Percentiles rank a stretch among this genome's conserved stretches.
Conservation (phyloP, 2,797 vertebrate genomes). For the Enteromius thamalakanensis region DNA sequence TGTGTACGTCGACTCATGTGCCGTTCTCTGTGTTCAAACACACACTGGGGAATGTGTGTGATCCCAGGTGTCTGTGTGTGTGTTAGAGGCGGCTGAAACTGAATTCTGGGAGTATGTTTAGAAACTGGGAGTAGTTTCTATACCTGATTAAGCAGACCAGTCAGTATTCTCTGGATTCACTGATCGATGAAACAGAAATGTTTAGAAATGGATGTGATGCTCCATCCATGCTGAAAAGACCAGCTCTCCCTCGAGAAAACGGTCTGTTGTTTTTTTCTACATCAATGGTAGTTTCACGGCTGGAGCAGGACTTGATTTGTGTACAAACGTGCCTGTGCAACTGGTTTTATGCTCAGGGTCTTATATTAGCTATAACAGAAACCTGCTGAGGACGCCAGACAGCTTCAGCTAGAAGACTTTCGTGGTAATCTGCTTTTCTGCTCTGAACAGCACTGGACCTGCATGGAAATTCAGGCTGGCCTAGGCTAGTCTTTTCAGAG, state of each 20-base stretch:
- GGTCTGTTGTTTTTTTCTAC: neutral
- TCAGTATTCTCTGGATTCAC: neutral
- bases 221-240: neutral
- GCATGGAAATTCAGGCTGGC: neutral
- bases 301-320: neutral
- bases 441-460: neutral
- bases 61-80: neutral
- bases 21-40: neutral
- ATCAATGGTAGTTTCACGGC: neutral
- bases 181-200: neutral
- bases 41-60: neutral
- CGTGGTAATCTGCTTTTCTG: neutral
- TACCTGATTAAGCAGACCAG: neutral
- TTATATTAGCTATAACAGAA: neutral
- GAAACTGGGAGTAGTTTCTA: neutral
- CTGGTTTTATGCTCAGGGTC: no score
- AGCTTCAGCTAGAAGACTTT: neutral
- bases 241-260: neutral
- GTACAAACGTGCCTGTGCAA: no score
- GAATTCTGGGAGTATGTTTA: neutral
- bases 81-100: neutral
- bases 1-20: neutral
- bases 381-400: neutral
- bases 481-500: conserved; percentile 6
- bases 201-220: neutral